Percentiles rank a stretch among this genome's conserved stretches.
These are phyloP conservation scores for Xiphorhynchus erythropygius DNA, from an alignment of 2,797 vertebrate genomes.

Conservation along the genomic window DNA sequence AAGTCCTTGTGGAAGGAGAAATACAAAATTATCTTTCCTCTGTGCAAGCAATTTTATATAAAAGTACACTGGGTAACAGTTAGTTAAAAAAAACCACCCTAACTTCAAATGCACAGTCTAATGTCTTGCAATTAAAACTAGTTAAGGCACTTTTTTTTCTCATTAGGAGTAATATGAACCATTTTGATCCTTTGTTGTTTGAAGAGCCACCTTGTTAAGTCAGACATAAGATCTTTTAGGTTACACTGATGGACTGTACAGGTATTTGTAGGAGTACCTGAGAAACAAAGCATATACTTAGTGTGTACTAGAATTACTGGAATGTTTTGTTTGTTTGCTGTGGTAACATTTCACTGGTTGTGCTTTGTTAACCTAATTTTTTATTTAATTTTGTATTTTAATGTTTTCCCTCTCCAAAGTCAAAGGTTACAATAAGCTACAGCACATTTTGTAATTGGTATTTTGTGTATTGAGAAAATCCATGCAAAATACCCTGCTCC, in stretches of 20 bases:
- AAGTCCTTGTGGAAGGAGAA: not conserved
- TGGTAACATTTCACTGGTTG: not conserved
- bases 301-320: not conserved
- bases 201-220: not conserved
- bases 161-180: not conserved
- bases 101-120: not conserved
- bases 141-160: not conserved
- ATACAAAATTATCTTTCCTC: not conserved
- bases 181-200: not conserved
- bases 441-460: not conserved
- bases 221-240: not conserved
- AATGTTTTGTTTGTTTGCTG: not conserved
- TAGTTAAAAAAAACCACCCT: not conserved
- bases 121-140: not conserved
- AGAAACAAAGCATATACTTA: not conserved
- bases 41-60: not conserved
- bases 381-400: not conserved
- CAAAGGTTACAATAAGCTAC: not conserved
- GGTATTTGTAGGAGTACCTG: not conserved
- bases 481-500: not conserved
- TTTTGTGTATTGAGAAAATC: not conserved
- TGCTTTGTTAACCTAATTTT: not conserved
- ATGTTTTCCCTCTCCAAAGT: not conserved
- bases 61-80: not conserved
- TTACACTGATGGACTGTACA: not conserved